phyloP scores from a whole-genome alignment of 2,888 invertebrate genomes.

The Andrena fulva region DNA sequence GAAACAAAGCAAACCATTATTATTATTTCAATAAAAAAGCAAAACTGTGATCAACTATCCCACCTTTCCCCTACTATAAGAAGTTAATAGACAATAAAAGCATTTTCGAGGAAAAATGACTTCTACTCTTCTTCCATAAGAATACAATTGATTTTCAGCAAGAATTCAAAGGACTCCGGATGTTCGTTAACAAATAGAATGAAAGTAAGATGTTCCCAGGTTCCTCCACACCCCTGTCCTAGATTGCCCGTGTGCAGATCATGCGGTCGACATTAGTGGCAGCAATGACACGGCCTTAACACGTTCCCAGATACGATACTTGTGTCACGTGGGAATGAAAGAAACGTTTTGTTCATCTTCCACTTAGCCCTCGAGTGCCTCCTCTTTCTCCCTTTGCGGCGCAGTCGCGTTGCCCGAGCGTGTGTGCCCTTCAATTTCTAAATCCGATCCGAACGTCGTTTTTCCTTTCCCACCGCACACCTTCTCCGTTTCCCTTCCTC shows the following conservation, averaged over 20 bases:
- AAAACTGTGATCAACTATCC: too few species aligned
- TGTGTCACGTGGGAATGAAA: conserved; percentile 37
- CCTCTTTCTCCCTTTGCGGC: conserved; percentile 40
- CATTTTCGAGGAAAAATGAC: too few species aligned
- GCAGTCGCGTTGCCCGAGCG: conserved; percentile 18
- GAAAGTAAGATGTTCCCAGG: too few species aligned
- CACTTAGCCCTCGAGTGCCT: conserved; percentile 40
- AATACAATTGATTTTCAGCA: too few species aligned
- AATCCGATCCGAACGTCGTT: conserved; percentile 25
- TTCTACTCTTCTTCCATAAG: too few species aligned
- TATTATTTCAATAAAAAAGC: too few species aligned
- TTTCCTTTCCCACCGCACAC: neutral
- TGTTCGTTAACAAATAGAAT: too few species aligned
- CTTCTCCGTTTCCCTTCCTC: neutral
- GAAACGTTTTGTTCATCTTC: conserved; percentile 45
- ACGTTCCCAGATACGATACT: conserved; percentile 38
- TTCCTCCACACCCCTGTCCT: neutral
- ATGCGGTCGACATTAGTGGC: neutral
- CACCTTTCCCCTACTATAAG: too few species aligned
- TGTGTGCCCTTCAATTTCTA: conserved; percentile 11
- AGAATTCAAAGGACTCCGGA: too few species aligned
- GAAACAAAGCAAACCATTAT: too few species aligned
- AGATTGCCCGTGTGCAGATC: neutral
- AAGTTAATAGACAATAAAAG: too few species aligned
- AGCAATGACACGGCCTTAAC: conserved; percentile 47